A percentile compares a stretch with the other conserved stretches of the same genome.
Evolutionary conservation across 1,140 invertebrate genomes (phyloP).

Genomic region (Euwallacea fornicatus): DNA sequence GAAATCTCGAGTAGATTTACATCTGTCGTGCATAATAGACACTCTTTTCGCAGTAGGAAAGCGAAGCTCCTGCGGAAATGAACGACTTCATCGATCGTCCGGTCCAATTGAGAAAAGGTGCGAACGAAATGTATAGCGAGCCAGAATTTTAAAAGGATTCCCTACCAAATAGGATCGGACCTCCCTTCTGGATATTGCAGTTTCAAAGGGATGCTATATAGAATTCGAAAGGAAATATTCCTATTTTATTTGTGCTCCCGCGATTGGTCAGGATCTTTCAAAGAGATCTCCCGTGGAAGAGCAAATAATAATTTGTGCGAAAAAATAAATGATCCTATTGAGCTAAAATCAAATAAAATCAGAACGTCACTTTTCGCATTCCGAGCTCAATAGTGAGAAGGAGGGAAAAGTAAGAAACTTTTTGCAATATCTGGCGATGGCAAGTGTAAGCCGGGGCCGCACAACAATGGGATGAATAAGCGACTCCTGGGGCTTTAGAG

Average conservation of each 20-base stretch:
- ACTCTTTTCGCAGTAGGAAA: not conserved
- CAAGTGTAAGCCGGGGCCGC: conserved; percentile 36
- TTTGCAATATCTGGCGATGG: conserved; percentile 35
- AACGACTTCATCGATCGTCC: conserved; percentile 34
- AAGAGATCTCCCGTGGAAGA: too few species aligned
- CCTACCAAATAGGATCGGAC: not conserved
- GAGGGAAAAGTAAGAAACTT: too few species aligned
- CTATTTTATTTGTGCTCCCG: too few species aligned
- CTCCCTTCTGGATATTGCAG: not conserved
- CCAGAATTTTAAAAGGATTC: conserved; percentile 7
- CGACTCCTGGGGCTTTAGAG: conserved; percentile 44
- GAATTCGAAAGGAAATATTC: too few species aligned
- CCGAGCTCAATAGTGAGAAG: too few species aligned
- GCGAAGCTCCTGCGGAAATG: conserved; percentile 33
- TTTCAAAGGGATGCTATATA: too few species aligned
- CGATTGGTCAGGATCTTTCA: too few species aligned
- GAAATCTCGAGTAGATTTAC: conserved; percentile 29
- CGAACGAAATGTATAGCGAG: conserved; percentile 21
- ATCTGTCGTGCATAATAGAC: conserved; percentile 30
- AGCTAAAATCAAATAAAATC: too few species aligned
- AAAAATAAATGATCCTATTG: too few species aligned
- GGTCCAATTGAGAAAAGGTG: conserved; percentile 32
- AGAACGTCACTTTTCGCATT: too few species aligned
- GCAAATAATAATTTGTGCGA: too few species aligned
- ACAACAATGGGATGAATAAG: conserved; percentile 48